Percentiles rank a stretch among this genome's conserved stretches.
phyloP scores from a whole-genome alignment of 2,113 vertebrate species.

The Pachyramphus minor region DNA sequence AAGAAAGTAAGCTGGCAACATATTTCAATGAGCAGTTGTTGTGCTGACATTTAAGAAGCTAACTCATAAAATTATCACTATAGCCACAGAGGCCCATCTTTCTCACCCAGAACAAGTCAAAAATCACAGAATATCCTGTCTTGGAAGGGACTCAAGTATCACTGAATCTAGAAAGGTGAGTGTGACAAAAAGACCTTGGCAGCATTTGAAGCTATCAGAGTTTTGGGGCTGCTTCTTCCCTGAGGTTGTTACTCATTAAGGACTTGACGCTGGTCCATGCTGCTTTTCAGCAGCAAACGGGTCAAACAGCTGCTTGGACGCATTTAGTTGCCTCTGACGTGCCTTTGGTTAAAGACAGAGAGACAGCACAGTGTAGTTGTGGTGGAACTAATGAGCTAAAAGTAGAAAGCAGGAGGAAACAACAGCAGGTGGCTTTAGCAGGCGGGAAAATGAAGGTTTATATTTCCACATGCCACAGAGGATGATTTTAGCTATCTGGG shows the following conservation, averaged over 20 bases:
- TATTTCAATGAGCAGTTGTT: not conserved
- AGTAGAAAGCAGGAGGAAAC: conserved; percentile 45
- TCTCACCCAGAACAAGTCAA: not conserved
- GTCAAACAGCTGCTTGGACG: conserved; percentile 2
- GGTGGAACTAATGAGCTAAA: conserved; percentile 50
- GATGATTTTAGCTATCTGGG: not conserved
- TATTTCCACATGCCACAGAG: conserved; percentile 13
- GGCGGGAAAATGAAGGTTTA: conserved; percentile 51
- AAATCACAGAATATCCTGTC: not conserved
- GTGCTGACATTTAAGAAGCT: not conserved
- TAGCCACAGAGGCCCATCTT: not conserved
- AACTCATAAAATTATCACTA: not conserved
- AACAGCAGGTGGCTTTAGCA: conserved; percentile 52
- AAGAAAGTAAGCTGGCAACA: not conserved
- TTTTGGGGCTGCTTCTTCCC: not conserved
- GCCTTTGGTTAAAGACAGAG: not conserved
- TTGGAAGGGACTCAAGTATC: not conserved
- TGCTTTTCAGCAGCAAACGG: not conserved
- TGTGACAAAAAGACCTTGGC: not conserved
- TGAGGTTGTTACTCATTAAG: not conserved
- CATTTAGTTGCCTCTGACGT: not conserved
- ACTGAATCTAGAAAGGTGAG: not conserved
- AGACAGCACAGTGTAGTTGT: not conserved
- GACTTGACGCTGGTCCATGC: fast-evolving
- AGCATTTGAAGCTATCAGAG: not conserved